These are phyloP conservation scores for Salvelinus alpinus DNA, from an alignment of 2,113 vertebrate species.

Conservation along the genomic window DNA sequence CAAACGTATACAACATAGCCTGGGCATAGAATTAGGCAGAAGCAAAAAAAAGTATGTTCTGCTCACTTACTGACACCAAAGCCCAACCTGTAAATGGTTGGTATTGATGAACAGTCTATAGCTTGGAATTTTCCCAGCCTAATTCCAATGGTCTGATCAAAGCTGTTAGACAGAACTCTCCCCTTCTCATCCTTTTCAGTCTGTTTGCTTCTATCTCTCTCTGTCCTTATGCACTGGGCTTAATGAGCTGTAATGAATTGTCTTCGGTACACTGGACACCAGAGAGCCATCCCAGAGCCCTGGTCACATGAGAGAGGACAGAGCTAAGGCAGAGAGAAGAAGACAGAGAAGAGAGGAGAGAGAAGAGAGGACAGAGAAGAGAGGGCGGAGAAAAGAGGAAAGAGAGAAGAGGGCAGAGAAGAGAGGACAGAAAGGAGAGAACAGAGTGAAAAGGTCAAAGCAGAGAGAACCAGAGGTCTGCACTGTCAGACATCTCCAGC, in stretches of 20 bases:
- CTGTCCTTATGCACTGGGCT: not conserved
- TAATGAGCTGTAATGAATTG: not conserved
- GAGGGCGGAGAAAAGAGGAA: not conserved
- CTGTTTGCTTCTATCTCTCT: not conserved
- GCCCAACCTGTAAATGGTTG: not conserved
- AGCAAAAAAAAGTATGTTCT: not conserved
- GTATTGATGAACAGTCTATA: not conserved
- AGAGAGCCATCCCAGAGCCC: not conserved
- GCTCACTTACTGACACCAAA: not conserved
- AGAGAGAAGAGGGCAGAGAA: too few species aligned
- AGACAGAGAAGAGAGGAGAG: not conserved
- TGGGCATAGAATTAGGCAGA: not conserved
- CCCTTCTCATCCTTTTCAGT: not conserved
- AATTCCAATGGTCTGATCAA: not conserved
- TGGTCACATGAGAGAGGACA: not conserved
- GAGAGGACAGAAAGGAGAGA: too few species aligned
- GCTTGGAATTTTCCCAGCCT: not conserved
- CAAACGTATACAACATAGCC: not conserved
- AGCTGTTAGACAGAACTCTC: not conserved
- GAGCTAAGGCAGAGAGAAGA: not conserved
- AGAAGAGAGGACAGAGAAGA: too few species aligned
- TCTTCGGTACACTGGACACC: not conserved
- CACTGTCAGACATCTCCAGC: too few species aligned
- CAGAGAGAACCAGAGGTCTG: too few species aligned
- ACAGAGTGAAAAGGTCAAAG: too few species aligned